Conservation (phyloP, 2,113 vertebrate genomes). For the Misgurnus anguillicaudatus region DNA sequence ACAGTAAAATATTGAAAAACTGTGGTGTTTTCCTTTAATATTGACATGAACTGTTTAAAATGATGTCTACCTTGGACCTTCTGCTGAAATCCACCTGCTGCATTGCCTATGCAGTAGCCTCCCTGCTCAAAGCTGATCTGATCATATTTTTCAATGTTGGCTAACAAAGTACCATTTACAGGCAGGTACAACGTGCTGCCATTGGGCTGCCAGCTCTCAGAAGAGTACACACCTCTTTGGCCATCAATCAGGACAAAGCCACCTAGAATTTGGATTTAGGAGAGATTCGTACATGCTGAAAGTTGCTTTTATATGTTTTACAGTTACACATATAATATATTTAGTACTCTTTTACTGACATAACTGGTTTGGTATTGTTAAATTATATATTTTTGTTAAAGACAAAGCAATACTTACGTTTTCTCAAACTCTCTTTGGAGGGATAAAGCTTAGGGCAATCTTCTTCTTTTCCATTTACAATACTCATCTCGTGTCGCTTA, state of each 20-base stretch:
- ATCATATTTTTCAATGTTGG: conserved; percentile 64
- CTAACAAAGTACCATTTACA: conserved; percentile 52
- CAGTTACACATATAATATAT: not conserved
- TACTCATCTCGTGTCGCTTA: conserved; percentile 41
- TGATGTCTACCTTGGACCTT: conserved; percentile 58
- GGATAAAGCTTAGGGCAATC: not conserved
- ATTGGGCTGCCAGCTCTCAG: conserved; percentile 62
- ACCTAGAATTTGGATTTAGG: conserved; percentile 21
- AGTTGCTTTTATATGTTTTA: not conserved
- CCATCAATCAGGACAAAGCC: conserved; percentile 57
- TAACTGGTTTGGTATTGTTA: not conserved
- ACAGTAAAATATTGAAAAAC: too few relatives aligned
- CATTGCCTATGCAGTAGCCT: conserved; percentile 59
- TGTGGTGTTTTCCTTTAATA: too few relatives aligned
- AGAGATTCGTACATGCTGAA: not conserved
- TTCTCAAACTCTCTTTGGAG: conserved; percentile 19
- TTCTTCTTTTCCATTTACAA: conserved; percentile 8
- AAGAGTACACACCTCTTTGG: conserved; percentile 60
- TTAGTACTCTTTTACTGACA: too few relatives aligned
- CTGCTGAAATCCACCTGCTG: conserved; percentile 58
- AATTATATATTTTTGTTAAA: not conserved
- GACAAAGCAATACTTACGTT: conserved; percentile 24
- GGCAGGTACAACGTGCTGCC: conserved; percentile 63
- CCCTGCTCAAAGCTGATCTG: conserved; percentile 67
- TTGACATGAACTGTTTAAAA: not conserved